Conservation (phyloP, 2,888 invertebrate genomes). For the Orthosia gracilis region DNA sequence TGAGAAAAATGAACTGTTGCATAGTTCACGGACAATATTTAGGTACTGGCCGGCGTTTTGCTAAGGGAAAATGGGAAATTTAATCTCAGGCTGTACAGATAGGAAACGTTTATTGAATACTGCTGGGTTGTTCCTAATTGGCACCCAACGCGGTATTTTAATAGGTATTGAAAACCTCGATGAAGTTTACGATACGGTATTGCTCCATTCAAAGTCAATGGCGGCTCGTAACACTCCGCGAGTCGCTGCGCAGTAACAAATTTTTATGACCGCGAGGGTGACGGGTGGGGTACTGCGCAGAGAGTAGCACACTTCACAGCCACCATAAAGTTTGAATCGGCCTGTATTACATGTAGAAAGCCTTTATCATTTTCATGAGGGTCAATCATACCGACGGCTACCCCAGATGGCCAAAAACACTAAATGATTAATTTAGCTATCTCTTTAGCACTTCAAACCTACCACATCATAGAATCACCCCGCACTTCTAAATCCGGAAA, state of each 20-base stretch:
- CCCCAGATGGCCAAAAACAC: too few species aligned
- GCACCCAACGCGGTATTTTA: not conserved
- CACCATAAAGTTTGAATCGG: too few species aligned
- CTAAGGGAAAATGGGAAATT: not conserved
- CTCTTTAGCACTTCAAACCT: slow-evolving; percentile 26
- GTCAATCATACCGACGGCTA: too few species aligned
- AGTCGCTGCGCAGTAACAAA: too few species aligned
- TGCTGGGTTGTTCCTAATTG: not conserved
- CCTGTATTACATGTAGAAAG: too few species aligned
- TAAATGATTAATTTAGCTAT: not conserved
- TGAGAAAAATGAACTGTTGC: slow-evolving; percentile 54
- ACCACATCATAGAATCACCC: slow-evolving; percentile 13
- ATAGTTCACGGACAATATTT: slow-evolving; percentile 44
- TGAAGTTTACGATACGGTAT: too few species aligned
- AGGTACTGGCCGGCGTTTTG: slow-evolving; percentile 23
- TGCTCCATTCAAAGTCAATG: too few species aligned
- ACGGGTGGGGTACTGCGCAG: too few species aligned
- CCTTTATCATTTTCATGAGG: not conserved
- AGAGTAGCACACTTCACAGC: too few species aligned
- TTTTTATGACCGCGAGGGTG: too few species aligned
- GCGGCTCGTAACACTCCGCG: too few species aligned
- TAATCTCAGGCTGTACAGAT: too few species aligned
- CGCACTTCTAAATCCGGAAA: slow-evolving; percentile 46
- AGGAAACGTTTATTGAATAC: not conserved
- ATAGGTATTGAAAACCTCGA: not conserved